These are phyloP conservation scores for Pseudomyrmex gracilis DNA, from an alignment of 1,140 invertebrate species.

Conservation along the genomic window DNA sequence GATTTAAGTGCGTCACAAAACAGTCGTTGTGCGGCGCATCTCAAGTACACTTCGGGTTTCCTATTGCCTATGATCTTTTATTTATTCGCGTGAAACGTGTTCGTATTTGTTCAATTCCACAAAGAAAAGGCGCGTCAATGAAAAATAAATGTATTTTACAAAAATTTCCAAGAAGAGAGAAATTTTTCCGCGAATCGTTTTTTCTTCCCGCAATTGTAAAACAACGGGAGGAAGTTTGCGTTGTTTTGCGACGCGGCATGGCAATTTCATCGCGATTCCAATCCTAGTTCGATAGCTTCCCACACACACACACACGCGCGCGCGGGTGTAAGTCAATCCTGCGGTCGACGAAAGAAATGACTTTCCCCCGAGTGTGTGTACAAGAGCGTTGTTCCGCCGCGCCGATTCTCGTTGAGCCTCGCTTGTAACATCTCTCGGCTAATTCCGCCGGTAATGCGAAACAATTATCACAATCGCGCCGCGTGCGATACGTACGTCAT, in stretches of 20 bases:
- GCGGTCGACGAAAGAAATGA: constrained; percentile 71
- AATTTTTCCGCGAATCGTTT: neutral
- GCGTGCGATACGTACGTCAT: constrained; percentile 26
- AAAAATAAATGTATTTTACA: neutral
- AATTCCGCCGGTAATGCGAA: constrained; percentile 76
- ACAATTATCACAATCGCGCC: constrained; percentile 79
- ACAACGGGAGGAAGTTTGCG: neutral
- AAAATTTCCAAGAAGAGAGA: neutral
- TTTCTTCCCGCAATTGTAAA: neutral
- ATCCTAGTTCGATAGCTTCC: constrained; percentile 3
- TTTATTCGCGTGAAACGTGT: too few species aligned
- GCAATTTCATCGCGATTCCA: neutral
- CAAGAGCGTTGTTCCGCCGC: constrained; percentile 57
- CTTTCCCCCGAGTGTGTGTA: constrained; percentile 75
- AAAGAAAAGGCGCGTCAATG: neutral
- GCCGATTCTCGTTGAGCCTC: constrained; percentile 69
- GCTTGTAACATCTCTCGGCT: constrained; percentile 73
- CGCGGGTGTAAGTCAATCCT: neutral
- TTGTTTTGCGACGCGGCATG: neutral
- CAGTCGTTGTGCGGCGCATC: too few species aligned
- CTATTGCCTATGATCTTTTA: too few species aligned
- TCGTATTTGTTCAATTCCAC: neutral
- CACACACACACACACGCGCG: neutral
- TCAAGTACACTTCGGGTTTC: too few species aligned
- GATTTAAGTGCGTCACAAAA: too few species aligned